Percentiles rank a stretch among this genome's conserved stretches.
These are phyloP conservation scores for Hemicentrotus pulcherrimus DNA, from an alignment of 35 echinoderm and acorn worm species.

Conservation along the genomic window DNA sequence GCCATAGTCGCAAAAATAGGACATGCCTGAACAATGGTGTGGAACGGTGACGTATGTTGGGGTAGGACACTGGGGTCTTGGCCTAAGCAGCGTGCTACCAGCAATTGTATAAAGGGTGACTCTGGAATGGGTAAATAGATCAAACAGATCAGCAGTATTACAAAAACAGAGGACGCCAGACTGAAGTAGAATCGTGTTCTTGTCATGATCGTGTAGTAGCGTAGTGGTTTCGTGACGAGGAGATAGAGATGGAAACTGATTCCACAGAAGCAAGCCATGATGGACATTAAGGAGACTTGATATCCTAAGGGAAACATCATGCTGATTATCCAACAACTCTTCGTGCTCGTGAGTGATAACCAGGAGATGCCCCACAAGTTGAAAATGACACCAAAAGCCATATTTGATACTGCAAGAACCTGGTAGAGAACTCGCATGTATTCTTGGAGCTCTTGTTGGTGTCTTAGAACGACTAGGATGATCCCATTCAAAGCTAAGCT, in stretches of 20 bases:
- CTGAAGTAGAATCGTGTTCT: neutral
- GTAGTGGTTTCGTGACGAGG: neutral
- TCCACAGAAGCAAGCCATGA: neutral
- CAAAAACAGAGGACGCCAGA: neutral
- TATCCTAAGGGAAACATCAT: neutral
- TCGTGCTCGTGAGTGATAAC: neutral
- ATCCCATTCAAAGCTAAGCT: too few species aligned
- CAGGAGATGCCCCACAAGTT: too few species aligned
- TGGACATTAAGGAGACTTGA: neutral
- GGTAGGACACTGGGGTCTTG: neutral
- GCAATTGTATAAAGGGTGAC: neutral
- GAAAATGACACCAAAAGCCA: too few species aligned
- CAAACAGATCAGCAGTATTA: neutral
- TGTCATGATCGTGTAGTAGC: neutral
- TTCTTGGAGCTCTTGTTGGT: too few species aligned
- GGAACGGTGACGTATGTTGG: neutral
- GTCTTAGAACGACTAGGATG: too few species aligned
- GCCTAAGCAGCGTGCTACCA: neutral
- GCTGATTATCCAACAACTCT: neutral
- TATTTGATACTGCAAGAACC: too few species aligned
- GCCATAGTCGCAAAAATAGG: neutral
- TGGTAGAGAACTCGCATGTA: too few species aligned
- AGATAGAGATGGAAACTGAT: slow-evolving; percentile 1
- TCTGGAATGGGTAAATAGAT: neutral
- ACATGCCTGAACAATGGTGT: neutral